A percentile compares a stretch with the other conserved stretches of the same genome.
phyloP scores from a whole-genome alignment of 1,140 invertebrate species.

The Lanistes nyassanus region DNA sequence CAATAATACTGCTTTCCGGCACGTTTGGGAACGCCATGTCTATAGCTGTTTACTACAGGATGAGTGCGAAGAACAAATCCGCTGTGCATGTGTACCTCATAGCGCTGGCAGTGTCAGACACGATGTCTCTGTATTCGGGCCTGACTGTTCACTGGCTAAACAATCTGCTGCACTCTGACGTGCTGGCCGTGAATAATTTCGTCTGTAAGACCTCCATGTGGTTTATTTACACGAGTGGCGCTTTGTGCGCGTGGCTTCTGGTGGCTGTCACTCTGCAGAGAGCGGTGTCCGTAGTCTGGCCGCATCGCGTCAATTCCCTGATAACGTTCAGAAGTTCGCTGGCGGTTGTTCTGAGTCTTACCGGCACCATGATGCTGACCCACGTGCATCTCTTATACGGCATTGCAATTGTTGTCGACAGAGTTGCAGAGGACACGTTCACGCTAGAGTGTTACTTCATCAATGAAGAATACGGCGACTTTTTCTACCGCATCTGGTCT shows the following conservation, averaged over 20 bases:
- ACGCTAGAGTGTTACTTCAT: not conserved
- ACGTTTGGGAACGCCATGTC: slow-evolving; percentile 9
- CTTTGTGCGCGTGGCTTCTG: slow-evolving; percentile 28
- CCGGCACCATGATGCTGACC: not conserved
- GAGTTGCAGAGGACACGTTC: not conserved
- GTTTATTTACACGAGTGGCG: not conserved
- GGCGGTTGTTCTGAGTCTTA: too few species aligned
- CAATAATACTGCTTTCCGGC: not conserved
- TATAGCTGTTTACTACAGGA: not conserved
- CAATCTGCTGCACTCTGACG: not conserved
- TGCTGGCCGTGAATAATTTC: not conserved
- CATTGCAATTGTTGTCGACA: not conserved
- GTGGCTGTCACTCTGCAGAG: slow-evolving; percentile 28
- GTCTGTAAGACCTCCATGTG: slow-evolving; percentile 20
- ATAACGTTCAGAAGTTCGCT: not conserved
- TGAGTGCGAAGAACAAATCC: not conserved
- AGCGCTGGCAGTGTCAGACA: slow-evolving; percentile 1
- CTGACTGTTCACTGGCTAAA: not conserved
- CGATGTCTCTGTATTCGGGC: not conserved
- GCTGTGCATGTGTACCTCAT: slow-evolving; percentile 5
- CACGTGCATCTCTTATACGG: not conserved
- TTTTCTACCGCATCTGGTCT: not conserved
- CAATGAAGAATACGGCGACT: not conserved
- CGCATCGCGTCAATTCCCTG: not conserved
- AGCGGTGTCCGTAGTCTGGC: slow-evolving; percentile 24